Evolutionary conservation across 2,113 vertebrate species (phyloP), one percentile per base, ranked within the genome.

Genomic region (Strix uralensis): DNA sequence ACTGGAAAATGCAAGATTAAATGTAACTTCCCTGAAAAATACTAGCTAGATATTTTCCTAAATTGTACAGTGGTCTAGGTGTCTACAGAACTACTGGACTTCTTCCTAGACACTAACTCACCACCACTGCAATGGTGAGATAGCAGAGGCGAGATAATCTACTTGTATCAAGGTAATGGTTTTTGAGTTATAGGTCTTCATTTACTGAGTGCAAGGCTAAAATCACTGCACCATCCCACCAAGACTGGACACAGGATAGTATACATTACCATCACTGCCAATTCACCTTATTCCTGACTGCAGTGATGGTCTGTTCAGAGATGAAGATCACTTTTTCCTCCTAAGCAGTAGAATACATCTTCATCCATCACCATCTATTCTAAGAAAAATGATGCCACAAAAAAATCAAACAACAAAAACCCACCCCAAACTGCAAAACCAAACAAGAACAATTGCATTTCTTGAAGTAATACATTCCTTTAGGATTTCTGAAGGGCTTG

Each of bases 271-370:
- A 15, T 17, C 10, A 13, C 27, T 71, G 22, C 32, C 23, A 72
- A 16, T 15, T 59, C 46, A 87, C 38, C 23, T 59, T 27, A 11
- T 29, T 88, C 22, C n/a, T 63, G 11, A 23, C 27, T 69, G 9
- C 22, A 26, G 20, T 0, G 0, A 30, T 25, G 27, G 26, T 44
- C 12, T 0, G 0, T 19, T 12, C 10, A 16, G 25, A 47, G 29
- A 36, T 5, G 4, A 40, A 38, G 26, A 46, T 16, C 6, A 10
- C 13, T 55, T 79, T 55, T 65, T 34, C 26, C 44, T 85, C 21
- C 32, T 46, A 44, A 69, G 38, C 15, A 52, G 7, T 55, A 44
- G 17, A 74, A 16, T 44, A 54, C 8, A 3, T 73, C 21, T 16
- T 83, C 27, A 71, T 21, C 21, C 16, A 40, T 46, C 34, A 23